Conservation (phyloP, 23 tunicate genomes). For the Trididemnum nubilum region DNA sequence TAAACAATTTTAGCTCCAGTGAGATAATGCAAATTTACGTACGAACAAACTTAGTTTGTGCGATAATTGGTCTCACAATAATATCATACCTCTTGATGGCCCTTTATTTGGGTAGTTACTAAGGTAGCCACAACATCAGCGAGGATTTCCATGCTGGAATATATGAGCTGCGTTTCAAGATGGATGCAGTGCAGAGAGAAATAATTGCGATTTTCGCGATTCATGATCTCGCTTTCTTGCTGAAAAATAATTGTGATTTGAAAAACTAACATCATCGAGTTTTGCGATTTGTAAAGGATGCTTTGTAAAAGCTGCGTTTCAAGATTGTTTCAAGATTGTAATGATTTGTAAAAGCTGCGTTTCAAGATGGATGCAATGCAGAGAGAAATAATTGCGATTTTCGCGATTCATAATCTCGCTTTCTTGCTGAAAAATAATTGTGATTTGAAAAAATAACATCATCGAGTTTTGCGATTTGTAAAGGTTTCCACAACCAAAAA, state of each 20-base stretch:
- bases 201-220: slow-evolving; percentile 79
- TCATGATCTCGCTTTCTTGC: slow-evolving; percentile 90
- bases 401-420: slow-evolving; percentile 78
- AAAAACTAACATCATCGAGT: not conserved
- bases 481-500: too few species aligned
- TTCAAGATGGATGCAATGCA: slow-evolving; percentile 93
- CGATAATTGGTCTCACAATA: too few species aligned
- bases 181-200: slow-evolving; percentile 94
- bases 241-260: too few species aligned
- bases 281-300: not conserved
- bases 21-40: too few species aligned
- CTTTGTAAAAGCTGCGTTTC: not conserved
- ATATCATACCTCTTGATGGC: slow-evolving; percentile 79
- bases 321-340: not conserved
- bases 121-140: slow-evolving; percentile 80
- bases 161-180: slow-evolving; percentile 84
- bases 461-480: too few species aligned
- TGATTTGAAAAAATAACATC: too few species aligned
- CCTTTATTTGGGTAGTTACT: slow-evolving; percentile 84
- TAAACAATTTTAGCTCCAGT: too few species aligned
- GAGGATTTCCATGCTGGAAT: slow-evolving; percentile 73
- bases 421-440: slow-evolving; percentile 80
- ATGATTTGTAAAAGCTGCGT: slow-evolving; percentile 71
- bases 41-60: too few species aligned
- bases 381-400: slow-evolving; percentile 78